These are phyloP conservation scores for Cladorhizidae sp. DNA, from an alignment of 37 sponge, comb jelly and placozoan species.

Conservation along the genomic window DNA sequence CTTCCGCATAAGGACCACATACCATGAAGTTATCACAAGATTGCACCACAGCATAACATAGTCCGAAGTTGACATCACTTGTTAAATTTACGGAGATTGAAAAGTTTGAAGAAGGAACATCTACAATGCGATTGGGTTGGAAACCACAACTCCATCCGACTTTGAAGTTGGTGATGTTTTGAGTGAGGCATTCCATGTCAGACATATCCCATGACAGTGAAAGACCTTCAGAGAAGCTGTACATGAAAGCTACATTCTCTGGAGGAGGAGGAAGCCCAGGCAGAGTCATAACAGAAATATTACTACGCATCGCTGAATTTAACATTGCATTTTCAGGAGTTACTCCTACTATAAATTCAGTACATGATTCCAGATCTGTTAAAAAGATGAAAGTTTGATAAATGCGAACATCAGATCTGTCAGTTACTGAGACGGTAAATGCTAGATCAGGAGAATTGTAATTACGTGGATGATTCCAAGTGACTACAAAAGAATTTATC, in stretches of 20 bases:
- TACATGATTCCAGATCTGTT: not conserved
- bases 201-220: not conserved
- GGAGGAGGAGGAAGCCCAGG: constrained; percentile 12
- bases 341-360: not conserved
- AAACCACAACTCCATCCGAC: constrained; percentile 15
- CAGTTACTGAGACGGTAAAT: not conserved
- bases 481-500: not conserved
- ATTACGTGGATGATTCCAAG: constrained; percentile 15
- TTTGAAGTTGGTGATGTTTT: not conserved
- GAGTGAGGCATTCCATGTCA: too few relatives aligned
- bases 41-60: constrained; percentile 16
- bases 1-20: constrained; percentile 1
- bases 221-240: not conserved
- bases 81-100: not conserved
- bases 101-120: not conserved
- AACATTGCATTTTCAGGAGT: not conserved
- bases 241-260: not conserved
- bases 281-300: not conserved
- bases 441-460: constrained; percentile 9
- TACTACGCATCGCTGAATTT: not conserved
- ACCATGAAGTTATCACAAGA: not conserved
- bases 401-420: not conserved
- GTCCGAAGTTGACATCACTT: not conserved
- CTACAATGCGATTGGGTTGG: not conserved
- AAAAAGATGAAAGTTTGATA: not conserved